Evolutionary conservation across 2,797 vertebrate species (phyloP).

Genomic region (Myiothlypis coronata): DNA sequence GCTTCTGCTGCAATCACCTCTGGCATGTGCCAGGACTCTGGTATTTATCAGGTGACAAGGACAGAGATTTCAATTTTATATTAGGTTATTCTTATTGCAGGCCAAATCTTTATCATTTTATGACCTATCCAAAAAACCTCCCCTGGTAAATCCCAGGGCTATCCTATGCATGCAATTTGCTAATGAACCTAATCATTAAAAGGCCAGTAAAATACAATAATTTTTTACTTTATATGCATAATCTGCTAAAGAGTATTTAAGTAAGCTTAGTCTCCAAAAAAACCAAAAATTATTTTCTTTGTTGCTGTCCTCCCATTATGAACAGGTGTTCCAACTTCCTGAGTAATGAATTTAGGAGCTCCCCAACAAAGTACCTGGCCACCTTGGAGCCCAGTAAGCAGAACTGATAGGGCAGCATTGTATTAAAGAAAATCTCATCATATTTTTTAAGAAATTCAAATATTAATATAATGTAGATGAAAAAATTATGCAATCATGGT

Average conservation of each 20-base stretch:
- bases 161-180: background rate
- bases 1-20: constrained; percentile 4
- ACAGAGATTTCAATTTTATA: background rate
- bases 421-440: background rate
- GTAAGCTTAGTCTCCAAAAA: background rate
- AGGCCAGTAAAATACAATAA: background rate
- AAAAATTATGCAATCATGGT: background rate
- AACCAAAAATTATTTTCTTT: background rate
- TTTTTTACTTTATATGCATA: background rate
- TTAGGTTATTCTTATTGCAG: background rate
- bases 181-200: background rate
- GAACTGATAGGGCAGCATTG: background rate
- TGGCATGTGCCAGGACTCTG: background rate
- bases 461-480: background rate
- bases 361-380: background rate
- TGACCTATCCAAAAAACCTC: too few species aligned
- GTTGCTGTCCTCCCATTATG: background rate
- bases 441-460: background rate
- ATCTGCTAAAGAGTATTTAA: background rate
- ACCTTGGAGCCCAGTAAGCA: background rate
- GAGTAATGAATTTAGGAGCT: background rate
- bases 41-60: background rate
- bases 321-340: background rate
- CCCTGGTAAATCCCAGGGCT: background rate
- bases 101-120: background rate